phyloP scores from a whole-genome alignment of 2,888 invertebrate genomes.

The Andrena marginata region DNA sequence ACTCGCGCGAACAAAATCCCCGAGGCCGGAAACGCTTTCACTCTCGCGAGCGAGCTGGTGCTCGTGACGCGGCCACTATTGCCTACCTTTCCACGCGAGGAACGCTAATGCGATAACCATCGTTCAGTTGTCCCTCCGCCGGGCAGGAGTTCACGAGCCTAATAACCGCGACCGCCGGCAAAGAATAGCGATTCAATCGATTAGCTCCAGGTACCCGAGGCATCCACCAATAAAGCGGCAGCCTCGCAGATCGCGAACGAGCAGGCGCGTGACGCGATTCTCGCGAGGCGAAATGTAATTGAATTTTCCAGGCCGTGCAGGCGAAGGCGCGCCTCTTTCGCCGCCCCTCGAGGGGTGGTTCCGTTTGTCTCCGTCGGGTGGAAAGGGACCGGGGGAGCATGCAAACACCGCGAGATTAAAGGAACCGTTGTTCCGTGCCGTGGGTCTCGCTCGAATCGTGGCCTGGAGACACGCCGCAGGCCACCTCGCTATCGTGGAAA shows the following conservation, averaged over 20 bases:
- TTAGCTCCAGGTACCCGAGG: neutral
- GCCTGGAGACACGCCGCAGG: slow-evolving; percentile 65
- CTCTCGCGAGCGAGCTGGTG: slow-evolving; percentile 14
- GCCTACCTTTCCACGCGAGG: neutral
- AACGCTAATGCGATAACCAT: neutral
- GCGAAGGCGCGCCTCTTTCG: slow-evolving; percentile 56
- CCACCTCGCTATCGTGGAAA: slow-evolving; percentile 52
- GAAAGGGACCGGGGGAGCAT: slow-evolving; percentile 76
- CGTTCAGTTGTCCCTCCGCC: neutral
- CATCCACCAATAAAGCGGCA: neutral
- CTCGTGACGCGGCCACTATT: neutral
- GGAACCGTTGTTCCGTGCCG: slow-evolving; percentile 76
- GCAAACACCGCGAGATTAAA: slow-evolving; percentile 85
- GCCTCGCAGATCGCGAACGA: neutral
- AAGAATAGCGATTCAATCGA: slow-evolving; percentile 13
- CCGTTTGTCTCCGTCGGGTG: slow-evolving; percentile 74
- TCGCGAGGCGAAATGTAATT: slow-evolving; percentile 68
- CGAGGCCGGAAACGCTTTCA: slow-evolving; percentile 29
- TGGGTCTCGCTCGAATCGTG: slow-evolving; percentile 61
- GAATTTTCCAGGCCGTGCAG: slow-evolving; percentile 74
- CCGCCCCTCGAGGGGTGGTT: slow-evolving; percentile 57
- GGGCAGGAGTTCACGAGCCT: neutral
- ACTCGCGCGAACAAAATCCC: slow-evolving; percentile 13
- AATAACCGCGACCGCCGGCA: neutral
- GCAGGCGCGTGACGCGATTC: slow-evolving; percentile 29